Percentiles rank a stretch among this genome's conserved stretches.
phyloP scores from a whole-genome alignment of 2,113 vertebrate species.

The Siphamia tubifer region DNA sequence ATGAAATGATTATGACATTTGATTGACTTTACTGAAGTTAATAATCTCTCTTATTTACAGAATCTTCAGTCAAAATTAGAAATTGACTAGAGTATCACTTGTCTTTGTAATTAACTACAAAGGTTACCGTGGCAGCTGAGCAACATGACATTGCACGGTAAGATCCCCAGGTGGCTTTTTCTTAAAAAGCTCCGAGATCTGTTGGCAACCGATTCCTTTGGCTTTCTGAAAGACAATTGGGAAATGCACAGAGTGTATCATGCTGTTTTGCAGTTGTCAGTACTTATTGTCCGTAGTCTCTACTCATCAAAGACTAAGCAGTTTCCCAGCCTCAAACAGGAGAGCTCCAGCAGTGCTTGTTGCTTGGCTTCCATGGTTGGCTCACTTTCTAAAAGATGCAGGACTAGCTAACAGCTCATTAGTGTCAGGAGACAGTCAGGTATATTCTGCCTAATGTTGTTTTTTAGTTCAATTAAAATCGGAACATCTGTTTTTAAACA shows the following conservation, averaged over 20 bases:
- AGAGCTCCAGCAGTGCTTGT: constrained; percentile 24
- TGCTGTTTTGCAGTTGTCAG: constrained; percentile 15
- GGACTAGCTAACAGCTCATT: constrained; percentile 18
- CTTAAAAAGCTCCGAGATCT: constrained; percentile 3
- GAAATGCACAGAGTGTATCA: background rate
- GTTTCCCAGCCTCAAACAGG: background rate
- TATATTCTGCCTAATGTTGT: background rate
- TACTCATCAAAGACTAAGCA: constrained; percentile 18
- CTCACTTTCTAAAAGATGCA: background rate
- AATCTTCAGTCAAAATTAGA: background rate
- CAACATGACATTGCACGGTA: background rate
- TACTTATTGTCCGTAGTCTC: constrained; percentile 5
- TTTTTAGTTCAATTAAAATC: constrained; percentile 35
- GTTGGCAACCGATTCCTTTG: constrained; percentile 3
- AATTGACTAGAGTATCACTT: background rate
- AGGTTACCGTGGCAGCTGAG: constrained; percentile 16
- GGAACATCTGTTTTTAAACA: background rate
- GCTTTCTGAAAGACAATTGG: background rate
- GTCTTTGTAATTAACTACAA: constrained; percentile 38
- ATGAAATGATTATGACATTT: too few relatives aligned
- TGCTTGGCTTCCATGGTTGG: constrained; percentile 8
- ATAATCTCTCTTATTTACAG: constrained; percentile 6
- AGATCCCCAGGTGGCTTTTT: background rate
- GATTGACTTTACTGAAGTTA: background rate
- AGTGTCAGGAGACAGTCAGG: constrained; percentile 13